A percentile compares a stretch with the other conserved stretches of the same genome.
These are phyloP conservation scores for Pogona vitticeps DNA, from an alignment of 2,113 vertebrate genomes.

Conservation along the genomic window DNA sequence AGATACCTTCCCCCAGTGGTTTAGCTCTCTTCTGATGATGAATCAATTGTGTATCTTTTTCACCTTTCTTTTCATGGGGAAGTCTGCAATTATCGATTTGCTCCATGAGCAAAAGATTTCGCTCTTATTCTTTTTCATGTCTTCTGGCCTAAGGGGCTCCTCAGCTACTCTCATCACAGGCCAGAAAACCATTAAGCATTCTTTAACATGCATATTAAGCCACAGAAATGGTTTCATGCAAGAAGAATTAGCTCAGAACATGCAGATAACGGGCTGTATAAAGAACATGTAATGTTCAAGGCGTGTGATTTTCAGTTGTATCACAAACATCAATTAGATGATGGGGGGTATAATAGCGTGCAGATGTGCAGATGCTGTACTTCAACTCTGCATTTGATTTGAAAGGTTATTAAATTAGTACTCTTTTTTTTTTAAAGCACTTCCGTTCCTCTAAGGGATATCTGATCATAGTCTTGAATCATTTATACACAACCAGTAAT, in stretches of 20 bases:
- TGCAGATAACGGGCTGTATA: conserved; percentile 43
- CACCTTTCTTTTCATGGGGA: neutral
- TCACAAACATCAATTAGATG: neutral
- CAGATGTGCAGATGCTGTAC: too few species aligned
- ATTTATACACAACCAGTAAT: too few species aligned
- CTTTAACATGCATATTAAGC: conserved; percentile 37
- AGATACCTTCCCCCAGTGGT: neutral
- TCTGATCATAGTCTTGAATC: too few species aligned
- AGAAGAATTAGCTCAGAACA: conserved; percentile 49
- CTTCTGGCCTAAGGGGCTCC: neutral
- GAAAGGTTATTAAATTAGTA: too few species aligned
- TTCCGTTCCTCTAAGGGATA: too few species aligned
- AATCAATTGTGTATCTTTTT: neutral
- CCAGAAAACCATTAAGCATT: conserved; percentile 17
- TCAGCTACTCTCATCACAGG: neutral
- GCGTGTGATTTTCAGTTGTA: neutral
- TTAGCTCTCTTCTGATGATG: too few species aligned
- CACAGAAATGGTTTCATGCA: conserved; percentile 49
- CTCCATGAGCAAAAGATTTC: neutral
- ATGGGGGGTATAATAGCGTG: too few species aligned
- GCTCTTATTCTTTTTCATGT: neutral
- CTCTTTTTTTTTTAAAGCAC: too few species aligned
- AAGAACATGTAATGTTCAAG: conserved; percentile 28
- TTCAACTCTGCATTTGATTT: too few species aligned
- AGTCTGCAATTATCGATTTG: neutral